Conservation (phyloP, 2,797 vertebrate species). For the Nyctalus aviator region DNA sequence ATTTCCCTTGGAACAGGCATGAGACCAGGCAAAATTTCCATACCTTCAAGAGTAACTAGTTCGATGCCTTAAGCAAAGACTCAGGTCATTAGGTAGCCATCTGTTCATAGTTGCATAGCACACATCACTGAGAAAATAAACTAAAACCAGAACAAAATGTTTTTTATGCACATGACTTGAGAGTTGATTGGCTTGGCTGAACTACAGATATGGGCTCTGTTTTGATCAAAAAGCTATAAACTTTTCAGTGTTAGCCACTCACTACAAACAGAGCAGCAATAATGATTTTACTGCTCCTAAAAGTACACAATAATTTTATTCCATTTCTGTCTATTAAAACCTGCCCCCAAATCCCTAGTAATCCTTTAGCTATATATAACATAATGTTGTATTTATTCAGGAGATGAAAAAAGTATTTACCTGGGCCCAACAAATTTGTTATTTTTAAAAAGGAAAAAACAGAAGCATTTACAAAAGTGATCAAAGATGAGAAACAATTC, state of each 20-base stretch:
- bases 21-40: conserved; percentile 14
- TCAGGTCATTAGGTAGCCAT: conserved; percentile 17
- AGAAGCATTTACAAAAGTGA: background rate
- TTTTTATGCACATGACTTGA: background rate
- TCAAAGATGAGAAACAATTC: background rate
- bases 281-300: conserved; percentile 8
- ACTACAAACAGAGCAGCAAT: conserved; percentile 3
- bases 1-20: background rate
- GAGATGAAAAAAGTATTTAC: background rate
- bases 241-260: background rate
- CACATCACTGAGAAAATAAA: conserved; percentile 37
- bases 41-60: background rate
- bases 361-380: background rate
- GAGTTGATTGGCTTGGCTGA: background rate
- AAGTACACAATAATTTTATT: conserved; percentile 30
- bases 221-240: conserved; percentile 52
- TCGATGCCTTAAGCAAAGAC: conserved; percentile 20
- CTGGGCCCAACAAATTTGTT: background rate
- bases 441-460: background rate
- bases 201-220: background rate
- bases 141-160: background rate
- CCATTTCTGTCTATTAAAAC: conserved; percentile 41
- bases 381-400: background rate
- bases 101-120: background rate
- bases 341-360: background rate